Evolutionary conservation across 2,797 vertebrate genomes (phyloP).

Genomic region (Choloepus didactylus): DNA sequence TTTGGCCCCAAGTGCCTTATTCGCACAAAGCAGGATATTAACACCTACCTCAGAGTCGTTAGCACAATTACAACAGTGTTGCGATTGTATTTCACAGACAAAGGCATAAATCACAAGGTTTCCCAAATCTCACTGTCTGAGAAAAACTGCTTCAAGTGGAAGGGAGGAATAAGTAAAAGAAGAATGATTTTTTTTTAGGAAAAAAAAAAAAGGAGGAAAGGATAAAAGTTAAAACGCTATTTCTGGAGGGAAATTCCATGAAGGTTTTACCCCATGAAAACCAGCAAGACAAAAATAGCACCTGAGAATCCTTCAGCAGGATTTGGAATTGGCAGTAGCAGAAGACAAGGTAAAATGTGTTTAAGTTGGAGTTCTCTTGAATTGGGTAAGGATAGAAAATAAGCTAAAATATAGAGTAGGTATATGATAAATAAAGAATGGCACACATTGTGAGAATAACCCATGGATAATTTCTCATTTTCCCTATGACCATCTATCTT

Average conservation of each 20-base stretch:
- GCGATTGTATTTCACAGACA: background rate
- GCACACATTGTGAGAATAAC: background rate
- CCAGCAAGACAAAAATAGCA: background rate
- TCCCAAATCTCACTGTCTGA: background rate
- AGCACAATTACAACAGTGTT: background rate
- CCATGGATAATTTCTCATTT: too few species aligned
- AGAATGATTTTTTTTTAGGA: background rate
- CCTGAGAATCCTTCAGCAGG: background rate
- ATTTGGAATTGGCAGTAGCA: background rate
- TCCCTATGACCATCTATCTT: background rate
- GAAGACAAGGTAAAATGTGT: background rate
- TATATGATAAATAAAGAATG: background rate
- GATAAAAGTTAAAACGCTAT: background rate
- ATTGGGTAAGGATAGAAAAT: background rate
- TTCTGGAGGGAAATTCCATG: background rate
- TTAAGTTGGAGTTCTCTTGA: background rate
- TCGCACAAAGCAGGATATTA: accelerated
- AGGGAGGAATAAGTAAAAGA: background rate
- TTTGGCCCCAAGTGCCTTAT: background rate
- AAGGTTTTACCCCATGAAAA: background rate
- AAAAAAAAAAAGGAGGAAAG: background rate
- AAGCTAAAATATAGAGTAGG: background rate
- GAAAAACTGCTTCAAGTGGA: background rate
- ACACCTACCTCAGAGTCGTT: background rate
- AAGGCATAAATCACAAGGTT: background rate